Conservation (phyloP, 2,888 invertebrate genomes). For the Drosophila emarginata region DNA sequence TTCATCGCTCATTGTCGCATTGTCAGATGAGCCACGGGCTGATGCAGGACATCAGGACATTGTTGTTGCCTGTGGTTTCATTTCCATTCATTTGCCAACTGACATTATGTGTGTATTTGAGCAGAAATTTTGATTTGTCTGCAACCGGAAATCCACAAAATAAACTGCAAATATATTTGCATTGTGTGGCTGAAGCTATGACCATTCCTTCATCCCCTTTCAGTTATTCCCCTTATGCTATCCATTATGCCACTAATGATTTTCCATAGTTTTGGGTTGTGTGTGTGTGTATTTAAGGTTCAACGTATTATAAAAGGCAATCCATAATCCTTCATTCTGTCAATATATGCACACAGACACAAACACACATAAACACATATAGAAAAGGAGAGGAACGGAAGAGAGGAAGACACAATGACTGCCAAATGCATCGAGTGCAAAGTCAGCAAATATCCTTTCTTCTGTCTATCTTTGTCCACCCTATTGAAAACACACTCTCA, state of each 20-base stretch:
- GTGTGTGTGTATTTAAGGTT: conserved; percentile 52
- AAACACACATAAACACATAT: conserved; percentile 11
- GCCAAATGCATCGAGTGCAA: conserved; percentile 55
- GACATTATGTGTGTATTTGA: conserved; percentile 58
- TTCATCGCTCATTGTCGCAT: conserved; percentile 64
- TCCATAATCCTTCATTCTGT: conserved; percentile 74
- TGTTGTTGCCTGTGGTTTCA: conserved; percentile 49
- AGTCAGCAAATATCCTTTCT: conserved; percentile 37
- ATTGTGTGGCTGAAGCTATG: conserved; percentile 37
- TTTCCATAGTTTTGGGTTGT: conserved; percentile 26
- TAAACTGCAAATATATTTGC: conserved; percentile 69
- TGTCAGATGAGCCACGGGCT: conserved; percentile 42
- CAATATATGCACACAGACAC: conserved; percentile 52
- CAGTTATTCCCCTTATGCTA: not conserved
- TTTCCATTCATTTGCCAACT: conserved; percentile 60
- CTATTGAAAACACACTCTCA: not conserved
- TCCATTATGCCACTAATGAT: conserved; percentile 18
- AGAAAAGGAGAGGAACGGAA: not conserved
- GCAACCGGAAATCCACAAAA: conserved; percentile 73
- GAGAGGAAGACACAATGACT: conserved; percentile 19
- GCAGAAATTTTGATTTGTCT: conserved; percentile 73
- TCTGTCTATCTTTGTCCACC: conserved; percentile 10
- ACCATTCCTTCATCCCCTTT: not conserved
- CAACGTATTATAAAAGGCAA: conserved; percentile 59
- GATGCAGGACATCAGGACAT: conserved; percentile 27